Base-by-base conservation (phyloP, 2,888 invertebrate genomes). In the Allolobophora icterica region DNA sequence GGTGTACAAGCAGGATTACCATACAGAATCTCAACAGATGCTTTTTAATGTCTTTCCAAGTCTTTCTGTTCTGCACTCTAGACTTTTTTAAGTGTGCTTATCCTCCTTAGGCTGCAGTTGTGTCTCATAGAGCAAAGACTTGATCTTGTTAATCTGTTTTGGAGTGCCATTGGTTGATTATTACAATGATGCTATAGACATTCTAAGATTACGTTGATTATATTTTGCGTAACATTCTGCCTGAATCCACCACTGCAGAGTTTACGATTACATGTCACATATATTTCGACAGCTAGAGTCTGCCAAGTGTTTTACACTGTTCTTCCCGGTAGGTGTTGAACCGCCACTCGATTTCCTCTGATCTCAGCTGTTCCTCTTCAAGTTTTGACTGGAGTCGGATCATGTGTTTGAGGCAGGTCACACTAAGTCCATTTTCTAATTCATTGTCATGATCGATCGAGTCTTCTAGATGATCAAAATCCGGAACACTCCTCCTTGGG, bases 281-380 rank as follows among this genome's bases (percentile, higher is more conserved):
- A 52, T 71, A 71, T 71, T 71, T n/a, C 71, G n/a, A 71, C n/a
- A 52, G 71, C 71, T 71, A 71, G 30, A 71, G 71, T n/a, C 71
- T 71, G n/a, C n/a, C 71, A 8, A 71, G n/a, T 71, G 71, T 71
- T 71, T 71, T 71, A 11, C 71, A 71, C 71, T 71, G 71, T 71
- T 71, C 71, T 71, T 71, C 71, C 5, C 71, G 71, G n/a, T 71
- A 71, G 71, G 30, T n/a, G 71, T 71, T 71, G 30, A 71, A 71
- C 71, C 71, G 71, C 71, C 71, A 71, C 71, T 71, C 71, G n/a
- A 71, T 71, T 13, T 71, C 71, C 71, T 71, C 71, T 1, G 71
- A 71, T n/a, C 71, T 71, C 71, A n/a, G 71, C 71, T 71, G 71
- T n/a, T 71, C 71, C 71, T 17, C n/a, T 71, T 71, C 30, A 71